These are phyloP conservation scores for Rhabdomys dilectus DNA, from an alignment of 2,113 vertebrate species.

Conservation along the genomic window DNA sequence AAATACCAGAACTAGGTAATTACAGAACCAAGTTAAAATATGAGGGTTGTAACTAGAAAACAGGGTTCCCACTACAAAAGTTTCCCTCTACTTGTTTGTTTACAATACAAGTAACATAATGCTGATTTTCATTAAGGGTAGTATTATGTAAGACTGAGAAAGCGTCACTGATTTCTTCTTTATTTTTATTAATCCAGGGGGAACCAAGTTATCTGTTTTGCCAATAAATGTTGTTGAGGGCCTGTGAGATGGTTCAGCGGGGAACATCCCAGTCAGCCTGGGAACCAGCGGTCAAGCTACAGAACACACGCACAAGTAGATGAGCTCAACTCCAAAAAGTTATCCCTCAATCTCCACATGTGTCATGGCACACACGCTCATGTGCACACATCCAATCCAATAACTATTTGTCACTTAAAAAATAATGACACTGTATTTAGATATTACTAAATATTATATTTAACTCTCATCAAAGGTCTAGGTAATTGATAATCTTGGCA, in stretches of 20 bases:
- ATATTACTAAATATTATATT: neutral
- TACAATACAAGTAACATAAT: neutral
- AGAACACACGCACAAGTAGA: neutral
- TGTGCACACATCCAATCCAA: neutral
- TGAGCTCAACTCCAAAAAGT: too few species aligned
- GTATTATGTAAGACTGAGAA: neutral
- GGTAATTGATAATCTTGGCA: neutral
- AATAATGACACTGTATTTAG: neutral
- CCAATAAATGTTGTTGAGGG: neutral
- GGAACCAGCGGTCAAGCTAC: neutral
- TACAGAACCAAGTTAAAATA: neutral
- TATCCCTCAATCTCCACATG: neutral
- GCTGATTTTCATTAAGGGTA: neutral
- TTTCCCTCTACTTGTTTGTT: neutral
- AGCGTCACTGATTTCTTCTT: neutral
- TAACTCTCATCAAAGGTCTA: neutral
- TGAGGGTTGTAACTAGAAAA: neutral
- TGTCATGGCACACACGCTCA: neutral
- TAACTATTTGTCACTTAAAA: neutral
- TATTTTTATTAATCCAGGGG: neutral
- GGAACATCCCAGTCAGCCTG: neutral
- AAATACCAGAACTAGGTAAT: neutral
- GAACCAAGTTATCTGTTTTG: neutral
- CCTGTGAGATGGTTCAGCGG: neutral
- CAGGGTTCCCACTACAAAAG: neutral